Evolutionary conservation across 2,888 invertebrate genomes (phyloP).

Genomic region (Germaria angustata): DNA sequence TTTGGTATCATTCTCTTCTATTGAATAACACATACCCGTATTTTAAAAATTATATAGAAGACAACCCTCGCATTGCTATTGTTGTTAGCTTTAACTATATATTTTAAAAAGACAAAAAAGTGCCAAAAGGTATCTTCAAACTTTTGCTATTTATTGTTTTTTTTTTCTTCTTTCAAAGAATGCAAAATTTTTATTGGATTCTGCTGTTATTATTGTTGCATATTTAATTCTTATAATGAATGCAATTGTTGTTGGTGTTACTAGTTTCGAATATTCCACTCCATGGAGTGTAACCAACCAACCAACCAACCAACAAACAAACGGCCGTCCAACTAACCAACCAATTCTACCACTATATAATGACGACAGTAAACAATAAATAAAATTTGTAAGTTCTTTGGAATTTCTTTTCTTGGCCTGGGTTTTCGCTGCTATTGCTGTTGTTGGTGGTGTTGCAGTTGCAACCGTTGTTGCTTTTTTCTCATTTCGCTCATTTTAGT

Average conservation of each 20-base stretch:
- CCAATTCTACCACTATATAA: constrained; percentile 22
- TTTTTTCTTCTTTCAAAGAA: constrained; percentile 26
- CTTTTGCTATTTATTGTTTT: background rate
- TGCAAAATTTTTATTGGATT: constrained; percentile 28
- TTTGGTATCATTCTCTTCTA: background rate
- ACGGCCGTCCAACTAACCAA: background rate
- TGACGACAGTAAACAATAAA: constrained; percentile 62
- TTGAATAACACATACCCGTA: too few relatives aligned
- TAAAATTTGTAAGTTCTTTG: constrained; percentile 67
- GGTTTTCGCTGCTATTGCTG: background rate
- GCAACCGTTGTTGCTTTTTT: constrained; percentile 5
- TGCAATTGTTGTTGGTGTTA: constrained; percentile 20
- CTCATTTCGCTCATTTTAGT: constrained; percentile 38
- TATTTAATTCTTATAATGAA: constrained; percentile 55
- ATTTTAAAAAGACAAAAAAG: too few relatives aligned
- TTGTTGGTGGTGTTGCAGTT: background rate
- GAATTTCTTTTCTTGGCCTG: constrained; percentile 48
- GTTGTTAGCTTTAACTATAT: too few relatives aligned
- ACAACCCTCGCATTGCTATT: background rate
- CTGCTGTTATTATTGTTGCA: constrained; percentile 51
- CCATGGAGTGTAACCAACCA: constrained; percentile 47
- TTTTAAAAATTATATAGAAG: background rate
- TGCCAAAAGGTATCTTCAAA: constrained; percentile 33
- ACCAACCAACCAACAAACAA: background rate
- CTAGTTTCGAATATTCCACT: constrained; percentile 40